Conservation (phyloP, 2,113 vertebrate genomes). For the Daphoenositta chrysoptera region DNA sequence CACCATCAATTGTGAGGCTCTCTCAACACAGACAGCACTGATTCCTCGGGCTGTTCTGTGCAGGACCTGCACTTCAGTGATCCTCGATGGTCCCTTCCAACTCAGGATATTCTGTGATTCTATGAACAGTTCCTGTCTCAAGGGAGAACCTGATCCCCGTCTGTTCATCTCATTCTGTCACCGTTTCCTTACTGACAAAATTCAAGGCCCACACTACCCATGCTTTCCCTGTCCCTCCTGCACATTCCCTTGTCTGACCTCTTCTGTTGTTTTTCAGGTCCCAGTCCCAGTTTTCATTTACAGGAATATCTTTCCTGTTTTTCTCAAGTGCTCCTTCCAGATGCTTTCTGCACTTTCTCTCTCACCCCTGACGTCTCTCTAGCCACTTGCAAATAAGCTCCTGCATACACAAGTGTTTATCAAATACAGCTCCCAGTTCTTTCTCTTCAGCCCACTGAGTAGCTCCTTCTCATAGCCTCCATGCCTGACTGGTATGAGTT, state of each 20-base stretch:
- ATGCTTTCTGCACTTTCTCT: neutral
- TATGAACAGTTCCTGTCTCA: neutral
- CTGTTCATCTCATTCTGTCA: neutral
- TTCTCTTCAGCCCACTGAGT: neutral
- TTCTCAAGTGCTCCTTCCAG: neutral
- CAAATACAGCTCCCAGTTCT: neutral
- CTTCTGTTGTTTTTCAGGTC: neutral
- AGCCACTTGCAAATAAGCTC: neutral
- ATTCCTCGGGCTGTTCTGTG: neutral
- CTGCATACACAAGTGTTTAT: neutral
- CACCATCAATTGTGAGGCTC: no score
- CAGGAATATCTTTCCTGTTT: neutral
- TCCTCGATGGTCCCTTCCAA: neutral
- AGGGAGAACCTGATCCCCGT: neutral
- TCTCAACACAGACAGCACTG: accelerated
- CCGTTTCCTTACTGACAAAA: neutral
- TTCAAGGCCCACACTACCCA: neutral
- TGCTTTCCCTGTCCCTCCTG: neutral
- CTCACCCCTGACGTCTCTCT: neutral
- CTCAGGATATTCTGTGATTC: neutral
- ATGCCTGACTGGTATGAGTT: neutral
- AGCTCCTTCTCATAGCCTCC: neutral
- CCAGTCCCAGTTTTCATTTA: neutral
- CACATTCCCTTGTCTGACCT: neutral
- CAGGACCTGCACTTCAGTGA: neutral